Conservation (phyloP, 2,113 vertebrate genomes). For the Ploceus nigricollis region DNA sequence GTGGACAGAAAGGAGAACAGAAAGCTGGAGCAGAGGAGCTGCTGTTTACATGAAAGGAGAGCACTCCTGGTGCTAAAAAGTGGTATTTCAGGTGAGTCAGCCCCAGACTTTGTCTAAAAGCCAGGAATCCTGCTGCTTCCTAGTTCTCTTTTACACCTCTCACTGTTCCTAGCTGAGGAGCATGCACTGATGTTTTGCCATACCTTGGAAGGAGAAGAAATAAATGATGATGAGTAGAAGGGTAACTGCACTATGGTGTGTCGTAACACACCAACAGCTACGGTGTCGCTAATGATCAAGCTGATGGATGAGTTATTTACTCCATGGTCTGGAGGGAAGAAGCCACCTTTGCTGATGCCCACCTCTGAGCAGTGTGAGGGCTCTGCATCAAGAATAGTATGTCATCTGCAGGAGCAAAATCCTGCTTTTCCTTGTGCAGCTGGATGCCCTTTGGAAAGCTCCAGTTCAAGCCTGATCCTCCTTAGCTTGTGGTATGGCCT, state of each 20-base stretch:
- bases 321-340: not conserved
- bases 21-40: not conserved
- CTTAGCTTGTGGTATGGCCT: not conserved
- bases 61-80: not conserved
- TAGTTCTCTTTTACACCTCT: not conserved
- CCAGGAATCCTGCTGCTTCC: not conserved
- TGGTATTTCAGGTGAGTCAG: not conserved
- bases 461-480: not conserved
- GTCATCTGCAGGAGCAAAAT: not conserved
- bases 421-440: not conserved
- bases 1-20: not conserved
- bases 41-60: not conserved
- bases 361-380: not conserved
- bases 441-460: not conserved
- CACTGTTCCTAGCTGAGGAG: not conserved
- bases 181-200: not conserved
- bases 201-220: slow-evolving; percentile 9
- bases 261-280: not conserved
- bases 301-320: slow-evolving; percentile 29
- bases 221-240: slow-evolving; percentile 13
- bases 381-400: not conserved
- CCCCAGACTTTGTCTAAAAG: not conserved
- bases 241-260: not conserved
- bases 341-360: not conserved
- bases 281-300: not conserved